Evolutionary conservation across 1,140 invertebrate species (phyloP).

Genomic region (Polypedilum pembai): DNA sequence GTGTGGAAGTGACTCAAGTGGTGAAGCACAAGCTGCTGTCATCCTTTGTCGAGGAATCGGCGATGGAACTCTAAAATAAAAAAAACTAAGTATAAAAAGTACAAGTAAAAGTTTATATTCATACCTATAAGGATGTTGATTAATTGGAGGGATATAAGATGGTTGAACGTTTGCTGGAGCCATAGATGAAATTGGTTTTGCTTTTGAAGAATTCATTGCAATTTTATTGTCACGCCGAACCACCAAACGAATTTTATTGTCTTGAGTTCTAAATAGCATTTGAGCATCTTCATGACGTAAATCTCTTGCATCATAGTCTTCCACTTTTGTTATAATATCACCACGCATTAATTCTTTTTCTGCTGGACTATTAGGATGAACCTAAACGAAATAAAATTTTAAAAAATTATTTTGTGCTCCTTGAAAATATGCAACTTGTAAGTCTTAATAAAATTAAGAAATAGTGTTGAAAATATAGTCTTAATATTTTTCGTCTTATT

Average conservation of each 20-base stretch:
- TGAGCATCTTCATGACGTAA: conserved; percentile 85
- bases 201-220: conserved; percentile 41
- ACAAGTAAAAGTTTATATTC: background rate
- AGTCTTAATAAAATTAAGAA: too few species aligned
- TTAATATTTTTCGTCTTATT: too few species aligned
- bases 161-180: conserved; percentile 37
- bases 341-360: conserved; percentile 75
- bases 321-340: conserved; percentile 83
- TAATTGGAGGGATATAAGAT: conserved; percentile 33
- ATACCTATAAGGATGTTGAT: conserved; percentile 33
- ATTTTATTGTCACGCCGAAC: conserved; percentile 50
- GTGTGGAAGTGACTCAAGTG: conserved; percentile 41
- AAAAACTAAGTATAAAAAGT: conserved; percentile 10
- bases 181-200: conserved; percentile 35
- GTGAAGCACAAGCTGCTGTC: conserved; percentile 39
- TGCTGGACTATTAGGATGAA: conserved; percentile 60
- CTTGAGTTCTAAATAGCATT: conserved; percentile 76
- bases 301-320: conserved; percentile 75
- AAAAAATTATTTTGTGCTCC: too few species aligned
- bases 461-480: conserved; percentile 29
- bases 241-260: conserved; percentile 55
- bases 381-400: too few species aligned
- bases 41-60: conserved; percentile 42
- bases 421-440: conserved; percentile 31
- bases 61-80: conserved; percentile 38